These are phyloP conservation scores for Eulacestoma nigropectus DNA, from an alignment of 2,113 vertebrate genomes.

Conservation along the genomic window DNA sequence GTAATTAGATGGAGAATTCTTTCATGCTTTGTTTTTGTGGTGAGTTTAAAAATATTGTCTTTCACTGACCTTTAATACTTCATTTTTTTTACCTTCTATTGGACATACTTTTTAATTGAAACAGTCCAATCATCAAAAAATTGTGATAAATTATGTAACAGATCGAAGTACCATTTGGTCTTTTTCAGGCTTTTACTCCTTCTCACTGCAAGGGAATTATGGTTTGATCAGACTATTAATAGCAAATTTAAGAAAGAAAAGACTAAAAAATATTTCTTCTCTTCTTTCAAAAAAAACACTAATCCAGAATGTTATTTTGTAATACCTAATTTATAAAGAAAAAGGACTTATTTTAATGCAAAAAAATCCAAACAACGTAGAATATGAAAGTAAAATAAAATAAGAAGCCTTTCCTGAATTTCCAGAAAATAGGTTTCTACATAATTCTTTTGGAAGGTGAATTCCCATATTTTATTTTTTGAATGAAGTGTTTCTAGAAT, in stretches of 20 bases:
- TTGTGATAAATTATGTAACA: neutral
- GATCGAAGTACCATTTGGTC: neutral
- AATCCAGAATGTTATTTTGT: neutral
- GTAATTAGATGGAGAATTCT: neutral
- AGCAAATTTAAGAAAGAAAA: neutral
- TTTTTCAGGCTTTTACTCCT: neutral
- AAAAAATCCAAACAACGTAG: neutral
- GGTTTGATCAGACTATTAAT: neutral
- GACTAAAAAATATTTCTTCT: neutral
- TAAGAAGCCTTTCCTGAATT: neutral
- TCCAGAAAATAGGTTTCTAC: neutral
- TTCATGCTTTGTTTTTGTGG: neutral
- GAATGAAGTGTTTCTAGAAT: neutral
- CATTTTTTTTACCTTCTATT: neutral
- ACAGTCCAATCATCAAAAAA: neutral
- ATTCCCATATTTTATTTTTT: neutral
- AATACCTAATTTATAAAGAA: neutral
- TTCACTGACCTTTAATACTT: neutral
- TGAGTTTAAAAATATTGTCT: neutral
- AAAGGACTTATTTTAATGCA: neutral
- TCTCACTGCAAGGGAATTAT: neutral
- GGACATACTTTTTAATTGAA: neutral
- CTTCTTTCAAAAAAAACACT: neutral
- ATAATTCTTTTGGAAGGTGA: neutral
- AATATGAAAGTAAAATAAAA: neutral